Percentiles rank a stretch among this genome's conserved stretches.
phyloP scores from a whole-genome alignment of 2,888 invertebrate genomes.

The Protophormia terraenovae region DNA sequence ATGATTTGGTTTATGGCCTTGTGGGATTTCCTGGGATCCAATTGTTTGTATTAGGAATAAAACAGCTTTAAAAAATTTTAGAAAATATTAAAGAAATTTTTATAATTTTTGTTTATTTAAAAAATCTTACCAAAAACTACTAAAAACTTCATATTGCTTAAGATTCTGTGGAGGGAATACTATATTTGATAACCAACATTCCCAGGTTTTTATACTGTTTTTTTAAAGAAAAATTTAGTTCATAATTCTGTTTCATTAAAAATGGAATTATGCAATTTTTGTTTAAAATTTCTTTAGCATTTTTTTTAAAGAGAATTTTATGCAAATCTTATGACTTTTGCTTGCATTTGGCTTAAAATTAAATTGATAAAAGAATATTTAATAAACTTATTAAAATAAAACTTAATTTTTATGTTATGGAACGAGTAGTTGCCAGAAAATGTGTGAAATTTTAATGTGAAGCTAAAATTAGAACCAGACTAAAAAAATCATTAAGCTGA shows the following conservation, averaged over 20 bases:
- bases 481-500: too few relatives aligned
- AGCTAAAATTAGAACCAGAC: not conserved
- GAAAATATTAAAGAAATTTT: not conserved
- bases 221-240: not conserved
- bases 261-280: too few relatives aligned
- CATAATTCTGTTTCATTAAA: too few relatives aligned
- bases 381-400: too few relatives aligned
- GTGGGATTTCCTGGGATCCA: not conserved
- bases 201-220: conserved; percentile 41
- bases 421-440: too few relatives aligned
- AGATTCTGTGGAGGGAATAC: not conserved
- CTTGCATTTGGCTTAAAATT: too few relatives aligned
- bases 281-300: too few relatives aligned
- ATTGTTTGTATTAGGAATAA: not conserved
- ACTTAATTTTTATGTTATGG: too few relatives aligned
- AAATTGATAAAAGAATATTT: too few relatives aligned
- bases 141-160: conserved; percentile 35
- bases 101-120: not conserved
- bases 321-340: too few relatives aligned
- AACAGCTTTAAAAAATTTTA: conserved; percentile 1
- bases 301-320: too few relatives aligned
- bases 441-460: too few relatives aligned
- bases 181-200: not conserved
- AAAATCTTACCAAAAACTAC: conserved; percentile 19
- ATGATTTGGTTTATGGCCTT: not conserved